Conservation (phyloP, 2,113 vertebrate species). For the Gallinago undulata region DNA sequence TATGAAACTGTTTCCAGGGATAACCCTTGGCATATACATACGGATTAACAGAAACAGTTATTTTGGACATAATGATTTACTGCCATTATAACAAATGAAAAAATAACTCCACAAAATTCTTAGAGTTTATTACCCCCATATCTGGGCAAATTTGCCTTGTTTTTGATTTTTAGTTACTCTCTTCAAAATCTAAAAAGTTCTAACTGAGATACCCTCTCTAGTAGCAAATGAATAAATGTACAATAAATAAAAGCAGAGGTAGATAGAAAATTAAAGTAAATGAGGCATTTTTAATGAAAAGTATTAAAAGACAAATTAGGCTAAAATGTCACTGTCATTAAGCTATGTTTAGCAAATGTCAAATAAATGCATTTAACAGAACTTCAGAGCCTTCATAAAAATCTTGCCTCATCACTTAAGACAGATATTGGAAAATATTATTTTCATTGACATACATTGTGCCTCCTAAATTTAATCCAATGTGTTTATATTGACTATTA, state of each 20-base stretch:
- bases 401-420: neutral
- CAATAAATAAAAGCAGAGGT: constrained; percentile 44
- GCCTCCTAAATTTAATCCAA: neutral
- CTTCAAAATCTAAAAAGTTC: constrained; percentile 18
- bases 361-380: constrained; percentile 41
- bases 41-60: constrained; percentile 44
- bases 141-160: constrained; percentile 4
- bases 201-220: neutral
- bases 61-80: constrained; percentile 61
- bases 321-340: constrained; percentile 73
- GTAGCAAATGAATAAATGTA: constrained; percentile 49
- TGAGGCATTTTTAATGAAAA: constrained; percentile 67
- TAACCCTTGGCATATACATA: constrained; percentile 68
- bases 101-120: constrained; percentile 50
- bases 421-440: neutral
- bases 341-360: constrained; percentile 72
- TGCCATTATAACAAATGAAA: constrained; percentile 70
- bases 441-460: neutral
- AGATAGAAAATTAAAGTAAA: constrained; percentile 57
- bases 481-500: neutral
- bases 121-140: constrained; percentile 19
- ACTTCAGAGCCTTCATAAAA: neutral
- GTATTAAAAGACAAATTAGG: constrained; percentile 62
- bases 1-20: constrained; percentile 66
- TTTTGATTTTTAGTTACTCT: constrained; percentile 27